Conservation (phyloP, 2,888 invertebrate genomes). For the Plemyria rubiginata region DNA sequence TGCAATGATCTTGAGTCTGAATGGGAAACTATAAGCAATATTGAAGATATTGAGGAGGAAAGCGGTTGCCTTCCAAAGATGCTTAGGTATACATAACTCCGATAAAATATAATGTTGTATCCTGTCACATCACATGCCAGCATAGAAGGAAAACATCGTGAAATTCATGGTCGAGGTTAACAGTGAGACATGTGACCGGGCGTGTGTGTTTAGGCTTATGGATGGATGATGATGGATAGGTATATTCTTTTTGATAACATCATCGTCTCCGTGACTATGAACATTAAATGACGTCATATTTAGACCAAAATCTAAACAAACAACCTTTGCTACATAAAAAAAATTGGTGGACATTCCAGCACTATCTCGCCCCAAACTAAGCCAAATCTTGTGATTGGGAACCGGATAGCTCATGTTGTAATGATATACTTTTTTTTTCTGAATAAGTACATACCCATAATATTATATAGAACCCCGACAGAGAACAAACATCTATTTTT, state of each 20-base stretch:
- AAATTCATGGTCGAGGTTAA: slow-evolving; percentile 9
- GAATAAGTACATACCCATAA: no score
- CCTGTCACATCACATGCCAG: slow-evolving; percentile 3
- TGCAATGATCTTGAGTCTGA: not conserved
- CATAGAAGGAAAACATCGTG: slow-evolving; percentile 12
- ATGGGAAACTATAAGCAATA: not conserved
- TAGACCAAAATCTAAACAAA: no score
- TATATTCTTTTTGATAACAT: not conserved
- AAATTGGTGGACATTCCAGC: no score
- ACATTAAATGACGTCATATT: no score
- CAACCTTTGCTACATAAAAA: no score
- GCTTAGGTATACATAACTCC: not conserved
- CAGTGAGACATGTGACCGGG: slow-evolving; percentile 1
- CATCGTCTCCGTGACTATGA: not conserved
- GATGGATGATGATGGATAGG: slow-evolving; percentile 7
- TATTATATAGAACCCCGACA: no score
- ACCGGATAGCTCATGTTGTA: no score
- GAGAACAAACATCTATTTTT: no score
- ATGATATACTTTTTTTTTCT: no score
- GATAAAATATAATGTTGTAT: not conserved
- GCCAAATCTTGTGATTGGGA: no score
- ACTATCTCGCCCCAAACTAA: no score
- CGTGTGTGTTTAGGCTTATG: slow-evolving; percentile 15
- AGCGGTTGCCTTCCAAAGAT: not conserved
- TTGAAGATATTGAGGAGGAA: not conserved